A percentile compares a stretch with the other conserved stretches of the same genome.
Evolutionary conservation across 2,797 vertebrate genomes (phyloP).

Genomic region (Peromyscus nudipes): DNA sequence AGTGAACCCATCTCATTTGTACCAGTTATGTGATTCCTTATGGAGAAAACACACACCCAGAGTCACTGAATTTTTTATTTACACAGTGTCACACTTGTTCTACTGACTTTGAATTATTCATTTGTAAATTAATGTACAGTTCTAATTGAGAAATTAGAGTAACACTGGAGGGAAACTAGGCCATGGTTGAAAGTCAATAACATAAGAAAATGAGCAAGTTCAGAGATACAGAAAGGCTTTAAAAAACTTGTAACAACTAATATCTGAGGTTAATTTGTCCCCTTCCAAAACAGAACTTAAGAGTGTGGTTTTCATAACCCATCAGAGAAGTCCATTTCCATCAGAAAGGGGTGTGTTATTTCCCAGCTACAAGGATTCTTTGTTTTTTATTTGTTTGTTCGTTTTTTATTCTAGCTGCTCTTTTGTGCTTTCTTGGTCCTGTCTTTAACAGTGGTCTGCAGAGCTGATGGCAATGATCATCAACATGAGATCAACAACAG

Average conservation of each 20-base stretch:
- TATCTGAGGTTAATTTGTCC: slow-evolving; percentile 45
- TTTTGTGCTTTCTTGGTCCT: not conserved
- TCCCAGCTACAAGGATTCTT: slow-evolving; percentile 3
- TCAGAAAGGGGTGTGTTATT: slow-evolving; percentile 11
- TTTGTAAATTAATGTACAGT: slow-evolving; percentile 57
- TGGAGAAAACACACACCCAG: not conserved
- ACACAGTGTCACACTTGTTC: not conserved
- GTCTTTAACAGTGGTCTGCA: not conserved
- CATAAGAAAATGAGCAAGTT: slow-evolving; percentile 47
- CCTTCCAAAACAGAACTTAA: slow-evolving; percentile 51
- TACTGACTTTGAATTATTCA: slow-evolving; percentile 53
- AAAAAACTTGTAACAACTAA: not conserved
- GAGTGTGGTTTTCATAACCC: slow-evolving; percentile 40
- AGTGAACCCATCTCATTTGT: not conserved
- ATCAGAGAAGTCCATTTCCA: not conserved
- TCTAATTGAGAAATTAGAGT: slow-evolving; percentile 23
- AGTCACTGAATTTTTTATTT: slow-evolving; percentile 41
- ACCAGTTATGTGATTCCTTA: not conserved
- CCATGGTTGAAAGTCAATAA: not conserved
- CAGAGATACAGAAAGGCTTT: slow-evolving; percentile 15
- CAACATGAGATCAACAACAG: not conserved
- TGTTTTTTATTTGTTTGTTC: not conserved
- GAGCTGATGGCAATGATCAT: not conserved
- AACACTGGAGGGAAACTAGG: not conserved
- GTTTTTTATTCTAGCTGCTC: not conserved